Percentiles rank a stretch among this genome's conserved stretches.
Evolutionary conservation across 2,113 vertebrate species (phyloP).

Genomic region (Lampris incognitus): DNA sequence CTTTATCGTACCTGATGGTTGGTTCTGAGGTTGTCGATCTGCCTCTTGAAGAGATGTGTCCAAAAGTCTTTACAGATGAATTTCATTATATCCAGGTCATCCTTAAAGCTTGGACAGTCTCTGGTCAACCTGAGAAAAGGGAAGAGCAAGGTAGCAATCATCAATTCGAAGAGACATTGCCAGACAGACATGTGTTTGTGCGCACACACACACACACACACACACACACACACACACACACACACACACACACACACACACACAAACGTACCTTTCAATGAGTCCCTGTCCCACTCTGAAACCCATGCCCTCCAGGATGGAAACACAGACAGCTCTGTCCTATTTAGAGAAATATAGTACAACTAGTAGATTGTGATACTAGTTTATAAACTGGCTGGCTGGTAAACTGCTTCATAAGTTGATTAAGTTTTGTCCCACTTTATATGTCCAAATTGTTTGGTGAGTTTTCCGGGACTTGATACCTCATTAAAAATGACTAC

Average conservation of each 20-base stretch:
- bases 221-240: too few species aligned
- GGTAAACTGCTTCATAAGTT: too few species aligned
- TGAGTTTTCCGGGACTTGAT: too few species aligned
- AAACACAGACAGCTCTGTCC: slow-evolving; percentile 83
- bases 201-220: not conserved
- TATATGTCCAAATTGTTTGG: too few species aligned
- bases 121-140: slow-evolving; percentile 79
- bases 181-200: not conserved
- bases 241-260: not conserved
- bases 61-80: slow-evolving; percentile 91
- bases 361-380: not conserved
- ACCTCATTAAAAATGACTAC: too few species aligned
- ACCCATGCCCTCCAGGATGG: slow-evolving; percentile 86
- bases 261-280: slow-evolving; percentile 82
- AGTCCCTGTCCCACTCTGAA: slow-evolving; percentile 90
- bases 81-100: slow-evolving; percentile 89
- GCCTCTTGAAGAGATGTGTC: slow-evolving; percentile 86
- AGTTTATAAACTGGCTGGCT: too few species aligned
- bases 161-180: not conserved
- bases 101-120: slow-evolving; percentile 86
- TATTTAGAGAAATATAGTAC: slow-evolving; percentile 36
- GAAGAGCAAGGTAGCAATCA: not conserved
- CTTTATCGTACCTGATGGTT: slow-evolving; percentile 87
- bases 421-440: too few species aligned
- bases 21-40: slow-evolving; percentile 88